Evolutionary conservation across 2,113 vertebrate species (phyloP).

Genomic region (Panurus biarmicus): DNA sequence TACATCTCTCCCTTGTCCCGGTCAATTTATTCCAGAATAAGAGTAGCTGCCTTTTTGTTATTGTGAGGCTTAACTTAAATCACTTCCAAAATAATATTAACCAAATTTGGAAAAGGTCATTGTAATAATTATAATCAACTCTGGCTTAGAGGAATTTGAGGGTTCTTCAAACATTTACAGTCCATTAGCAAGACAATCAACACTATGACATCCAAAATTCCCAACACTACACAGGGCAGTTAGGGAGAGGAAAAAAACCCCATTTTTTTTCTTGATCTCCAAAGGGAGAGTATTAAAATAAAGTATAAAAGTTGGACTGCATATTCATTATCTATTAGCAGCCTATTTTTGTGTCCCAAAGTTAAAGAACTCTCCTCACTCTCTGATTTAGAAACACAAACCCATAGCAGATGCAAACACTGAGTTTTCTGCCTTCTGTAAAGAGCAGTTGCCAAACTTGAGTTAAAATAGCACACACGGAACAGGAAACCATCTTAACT

Average conservation of each 20-base stretch:
- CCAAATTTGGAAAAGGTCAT: neutral
- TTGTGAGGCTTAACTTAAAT: neutral
- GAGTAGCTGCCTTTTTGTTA: neutral
- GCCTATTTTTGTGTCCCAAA: neutral
- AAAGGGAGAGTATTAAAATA: neutral
- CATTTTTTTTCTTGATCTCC: neutral
- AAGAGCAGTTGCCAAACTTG: neutral
- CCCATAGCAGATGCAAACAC: neutral
- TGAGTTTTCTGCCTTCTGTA: neutral
- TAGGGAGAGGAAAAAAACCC: accelerated
- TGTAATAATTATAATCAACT: neutral
- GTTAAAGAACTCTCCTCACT: neutral
- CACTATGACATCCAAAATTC: neutral
- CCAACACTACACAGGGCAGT: neutral
- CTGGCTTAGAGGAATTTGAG: neutral
- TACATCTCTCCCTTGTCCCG: neutral
- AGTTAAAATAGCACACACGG: neutral
- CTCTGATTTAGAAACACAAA: neutral
- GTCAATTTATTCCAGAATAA: neutral
- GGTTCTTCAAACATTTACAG: neutral
- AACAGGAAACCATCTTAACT: neutral
- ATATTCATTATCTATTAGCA: neutral
- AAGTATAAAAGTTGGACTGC: neutral
- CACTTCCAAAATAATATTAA: neutral
- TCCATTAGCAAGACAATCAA: neutral